A percentile compares a stretch with the other conserved stretches of the same genome.
These are phyloP conservation scores for Montipora foliosa DNA, from an alignment of 64 coral and sea anemone species.

Conservation along the genomic window DNA sequence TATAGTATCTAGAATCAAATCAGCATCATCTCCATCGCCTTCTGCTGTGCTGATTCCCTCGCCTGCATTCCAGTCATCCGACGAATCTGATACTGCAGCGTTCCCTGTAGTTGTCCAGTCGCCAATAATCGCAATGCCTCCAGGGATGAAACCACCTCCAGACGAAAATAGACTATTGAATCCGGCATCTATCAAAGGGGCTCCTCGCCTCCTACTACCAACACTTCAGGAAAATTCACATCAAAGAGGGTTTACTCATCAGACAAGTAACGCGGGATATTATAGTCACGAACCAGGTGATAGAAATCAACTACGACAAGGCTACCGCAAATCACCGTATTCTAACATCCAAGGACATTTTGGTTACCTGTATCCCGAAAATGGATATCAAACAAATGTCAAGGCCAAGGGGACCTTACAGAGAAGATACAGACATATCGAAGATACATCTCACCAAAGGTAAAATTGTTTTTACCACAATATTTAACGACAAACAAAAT, in stretches of 20 bases:
- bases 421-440: conserved; percentile 6
- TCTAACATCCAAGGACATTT: neutral
- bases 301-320: neutral
- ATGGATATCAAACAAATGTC: neutral
- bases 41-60: conserved; percentile 8
- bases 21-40: neutral
- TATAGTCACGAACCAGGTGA: neutral
- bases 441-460: neutral
- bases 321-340: neutral
- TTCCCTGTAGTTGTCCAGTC: neutral
- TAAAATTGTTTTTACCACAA: neutral
- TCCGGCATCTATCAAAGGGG: neutral
- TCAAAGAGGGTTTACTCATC: neutral
- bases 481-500: too few species aligned
- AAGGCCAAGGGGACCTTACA: neutral
- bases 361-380: neutral
- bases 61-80: neutral
- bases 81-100: neutral
- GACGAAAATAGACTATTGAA: neutral
- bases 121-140: conserved; percentile 35
- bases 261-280: neutral
- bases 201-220: neutral
- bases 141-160: conserved; percentile 27
- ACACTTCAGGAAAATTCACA: neutral
- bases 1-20: neutral